These are phyloP conservation scores for Onychomys torridus DNA, from an alignment of 2,797 vertebrate species.

Conservation along the genomic window DNA sequence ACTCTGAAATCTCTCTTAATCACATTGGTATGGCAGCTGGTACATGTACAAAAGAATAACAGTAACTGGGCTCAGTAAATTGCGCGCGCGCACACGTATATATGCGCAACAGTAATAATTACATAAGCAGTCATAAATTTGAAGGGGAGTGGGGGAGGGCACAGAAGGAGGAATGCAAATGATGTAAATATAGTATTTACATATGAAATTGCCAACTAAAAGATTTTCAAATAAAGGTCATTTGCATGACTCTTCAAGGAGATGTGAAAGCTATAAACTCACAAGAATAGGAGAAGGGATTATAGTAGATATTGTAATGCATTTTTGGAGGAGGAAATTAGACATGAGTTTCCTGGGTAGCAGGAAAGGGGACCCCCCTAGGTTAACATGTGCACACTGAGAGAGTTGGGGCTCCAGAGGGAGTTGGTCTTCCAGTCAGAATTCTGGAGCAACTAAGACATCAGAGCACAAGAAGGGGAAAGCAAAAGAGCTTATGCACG, in stretches of 20 bases:
- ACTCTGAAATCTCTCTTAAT: background rate
- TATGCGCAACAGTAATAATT: background rate
- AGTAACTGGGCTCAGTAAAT: background rate
- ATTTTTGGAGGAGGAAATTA: slow-evolving; percentile 30
- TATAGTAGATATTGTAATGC: slow-evolving; percentile 1
- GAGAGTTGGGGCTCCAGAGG: background rate
- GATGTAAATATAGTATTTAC: background rate
- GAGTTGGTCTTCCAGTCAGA: background rate
- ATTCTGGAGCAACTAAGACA: background rate
- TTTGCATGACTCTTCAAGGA: background rate
- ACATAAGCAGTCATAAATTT: background rate
- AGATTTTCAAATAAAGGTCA: background rate
- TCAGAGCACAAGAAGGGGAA: background rate
- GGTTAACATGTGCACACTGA: fast-evolving
- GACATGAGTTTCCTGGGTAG: background rate
- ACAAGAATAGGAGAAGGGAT: background rate
- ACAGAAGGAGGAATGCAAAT: background rate
- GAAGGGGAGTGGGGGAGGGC: background rate
- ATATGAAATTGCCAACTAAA: background rate
- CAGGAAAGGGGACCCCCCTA: background rate
- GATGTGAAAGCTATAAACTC: background rate
- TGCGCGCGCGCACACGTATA: background rate
- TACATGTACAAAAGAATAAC: background rate
- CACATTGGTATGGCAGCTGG: background rate
- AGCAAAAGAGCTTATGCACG: background rate